phyloP scores from a whole-genome alignment of 2,888 invertebrate genomes.

The Ptilodon capucinus region DNA sequence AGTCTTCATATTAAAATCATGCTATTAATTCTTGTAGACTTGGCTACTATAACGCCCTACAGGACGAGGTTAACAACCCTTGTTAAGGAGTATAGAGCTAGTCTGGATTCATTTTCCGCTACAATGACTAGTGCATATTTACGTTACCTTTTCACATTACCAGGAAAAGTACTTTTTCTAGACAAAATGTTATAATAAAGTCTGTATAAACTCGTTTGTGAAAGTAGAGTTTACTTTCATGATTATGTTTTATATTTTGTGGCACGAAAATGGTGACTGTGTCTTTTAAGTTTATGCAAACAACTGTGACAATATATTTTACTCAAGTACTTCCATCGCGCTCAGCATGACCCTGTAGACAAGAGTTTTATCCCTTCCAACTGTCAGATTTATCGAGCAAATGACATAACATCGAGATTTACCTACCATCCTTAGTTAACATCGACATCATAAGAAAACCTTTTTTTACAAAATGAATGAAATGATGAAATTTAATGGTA shows the following conservation, averaged over 20 bases:
- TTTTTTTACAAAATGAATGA: too few relatives aligned
- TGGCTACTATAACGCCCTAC: constrained; percentile 38
- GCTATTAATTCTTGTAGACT: background rate
- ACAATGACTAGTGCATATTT: constrained; percentile 62
- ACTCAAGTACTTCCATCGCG: too few relatives aligned
- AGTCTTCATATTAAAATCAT: background rate
- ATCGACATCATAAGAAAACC: too few relatives aligned
- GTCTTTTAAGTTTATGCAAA: background rate
- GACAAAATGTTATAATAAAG: constrained; percentile 3
- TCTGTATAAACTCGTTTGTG: background rate
- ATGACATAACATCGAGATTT: too few relatives aligned
- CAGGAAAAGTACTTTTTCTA: constrained; percentile 15
- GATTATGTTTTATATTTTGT: background rate
- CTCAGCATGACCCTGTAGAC: too few relatives aligned
- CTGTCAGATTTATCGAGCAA: too few relatives aligned
- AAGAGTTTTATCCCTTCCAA: too few relatives aligned
- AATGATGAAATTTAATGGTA: too few relatives aligned
- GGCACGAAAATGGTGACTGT: background rate
- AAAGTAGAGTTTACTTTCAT: background rate
- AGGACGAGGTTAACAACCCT: constrained; percentile 73
- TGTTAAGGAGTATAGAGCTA: constrained; percentile 56
- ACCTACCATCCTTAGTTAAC: too few relatives aligned
- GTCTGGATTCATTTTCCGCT: constrained; percentile 63
- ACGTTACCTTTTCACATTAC: constrained; percentile 43
- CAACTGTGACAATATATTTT: background rate